phyloP scores from a whole-genome alignment of 2,797 vertebrate genomes.

The Cyprinella venusta region DNA sequence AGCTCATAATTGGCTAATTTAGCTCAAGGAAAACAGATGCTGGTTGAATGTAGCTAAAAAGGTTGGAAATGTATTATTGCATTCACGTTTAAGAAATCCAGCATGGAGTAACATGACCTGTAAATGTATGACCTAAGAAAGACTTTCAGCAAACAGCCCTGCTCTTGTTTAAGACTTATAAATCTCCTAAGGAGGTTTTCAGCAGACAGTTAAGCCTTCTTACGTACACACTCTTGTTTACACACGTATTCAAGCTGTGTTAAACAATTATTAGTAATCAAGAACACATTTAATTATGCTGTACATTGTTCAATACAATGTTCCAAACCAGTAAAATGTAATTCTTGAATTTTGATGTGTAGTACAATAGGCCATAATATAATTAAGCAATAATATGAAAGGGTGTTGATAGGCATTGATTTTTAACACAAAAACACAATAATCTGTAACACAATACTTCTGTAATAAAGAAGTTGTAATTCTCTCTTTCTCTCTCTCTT shows the following conservation, averaged over 20 bases:
- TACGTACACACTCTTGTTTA: conserved; percentile 16
- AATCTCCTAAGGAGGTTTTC: conserved; percentile 43
- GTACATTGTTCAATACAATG: background rate
- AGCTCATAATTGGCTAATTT: background rate
- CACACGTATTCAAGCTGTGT: background rate
- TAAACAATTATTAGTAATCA: background rate
- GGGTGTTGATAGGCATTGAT: background rate
- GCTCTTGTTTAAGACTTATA: conserved; percentile 43
- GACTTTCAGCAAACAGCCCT: background rate
- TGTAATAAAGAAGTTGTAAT: no score
- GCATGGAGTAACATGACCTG: conserved; percentile 35
- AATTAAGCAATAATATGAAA: background rate
- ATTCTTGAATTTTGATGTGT: background rate
- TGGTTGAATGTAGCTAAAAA: background rate
- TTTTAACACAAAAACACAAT: no score
- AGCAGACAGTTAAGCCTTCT: conserved; percentile 39
- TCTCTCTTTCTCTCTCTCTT: background rate
- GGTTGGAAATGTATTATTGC: background rate
- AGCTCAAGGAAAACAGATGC: background rate
- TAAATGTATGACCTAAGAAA: background rate
- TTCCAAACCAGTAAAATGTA: background rate
- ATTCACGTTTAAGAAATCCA: background rate
- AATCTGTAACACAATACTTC: no score
- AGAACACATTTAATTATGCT: background rate
- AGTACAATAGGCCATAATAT: background rate